Percentiles rank a stretch among this genome's conserved stretches.
Conservation (phyloP, 2,113 vertebrate species). For the Lepus americanus region DNA sequence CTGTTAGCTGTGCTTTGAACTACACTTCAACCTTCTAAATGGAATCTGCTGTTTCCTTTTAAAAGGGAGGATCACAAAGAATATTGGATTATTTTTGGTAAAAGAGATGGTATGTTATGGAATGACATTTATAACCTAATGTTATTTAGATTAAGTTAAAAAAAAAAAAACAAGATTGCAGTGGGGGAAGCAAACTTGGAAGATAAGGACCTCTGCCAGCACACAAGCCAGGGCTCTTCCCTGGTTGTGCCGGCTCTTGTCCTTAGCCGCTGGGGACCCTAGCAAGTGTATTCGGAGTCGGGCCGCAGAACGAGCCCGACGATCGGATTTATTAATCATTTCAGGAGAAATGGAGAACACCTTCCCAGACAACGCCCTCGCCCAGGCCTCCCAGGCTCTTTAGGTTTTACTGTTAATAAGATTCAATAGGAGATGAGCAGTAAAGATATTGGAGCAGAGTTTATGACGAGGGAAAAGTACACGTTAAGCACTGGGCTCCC, state of each 20-base stretch:
- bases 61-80: slow-evolving; percentile 67
- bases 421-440: slow-evolving; percentile 90
- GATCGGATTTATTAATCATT: slow-evolving; percentile 81
- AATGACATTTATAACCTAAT: slow-evolving; percentile 75
- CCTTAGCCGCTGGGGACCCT: not conserved
- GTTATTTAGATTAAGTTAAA: slow-evolving; percentile 47
- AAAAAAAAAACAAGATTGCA: not conserved
- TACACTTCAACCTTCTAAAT: slow-evolving; percentile 72
- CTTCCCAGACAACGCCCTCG: slow-evolving; percentile 82
- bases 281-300: not conserved
- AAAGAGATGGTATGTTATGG: slow-evolving; percentile 57
- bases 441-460: slow-evolving; percentile 89
- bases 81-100: slow-evolving; percentile 79
- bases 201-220: slow-evolving; percentile 27
- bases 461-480: slow-evolving; percentile 89
- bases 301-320: slow-evolving; percentile 56
- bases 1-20: slow-evolving; percentile 63
- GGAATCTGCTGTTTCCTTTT: slow-evolving; percentile 74
- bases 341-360: slow-evolving; percentile 84
- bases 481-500: slow-evolving; percentile 86
- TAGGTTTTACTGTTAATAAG: slow-evolving; percentile 88
- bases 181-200: slow-evolving; percentile 2
- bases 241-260: not conserved
- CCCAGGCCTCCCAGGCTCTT: slow-evolving; percentile 85
- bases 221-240: not conserved